A percentile compares a stretch with the other conserved stretches of the same genome.
phyloP scores from a whole-genome alignment of 2,888 invertebrate genomes.

The Chloroclystis v-ata region DNA sequence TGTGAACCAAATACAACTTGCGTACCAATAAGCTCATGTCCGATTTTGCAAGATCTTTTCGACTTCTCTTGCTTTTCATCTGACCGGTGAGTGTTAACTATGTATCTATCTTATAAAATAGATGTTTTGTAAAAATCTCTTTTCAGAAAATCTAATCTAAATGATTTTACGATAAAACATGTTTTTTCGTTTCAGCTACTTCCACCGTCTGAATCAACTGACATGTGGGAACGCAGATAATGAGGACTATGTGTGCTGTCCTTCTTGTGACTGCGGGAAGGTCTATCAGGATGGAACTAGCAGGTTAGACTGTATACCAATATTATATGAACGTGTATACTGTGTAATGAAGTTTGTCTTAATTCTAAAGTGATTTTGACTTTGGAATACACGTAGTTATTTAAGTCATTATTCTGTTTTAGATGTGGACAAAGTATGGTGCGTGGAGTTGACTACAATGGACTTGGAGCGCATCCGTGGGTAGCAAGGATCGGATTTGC shows the following conservation, averaged over 20 bases:
- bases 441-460: slow-evolving; percentile 80
- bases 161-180: no score
- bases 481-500: slow-evolving; percentile 86
- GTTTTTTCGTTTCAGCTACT: no score
- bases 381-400: no score
- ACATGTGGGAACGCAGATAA: slow-evolving; percentile 79
- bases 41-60: slow-evolving; percentile 75
- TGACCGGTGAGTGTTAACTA: slow-evolving; percentile 76
- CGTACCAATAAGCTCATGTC: slow-evolving; percentile 77
- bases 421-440: slow-evolving; percentile 82
- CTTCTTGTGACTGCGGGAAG: slow-evolving; percentile 66
- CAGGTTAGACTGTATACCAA: not conserved
- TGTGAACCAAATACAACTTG: slow-evolving; percentile 70
- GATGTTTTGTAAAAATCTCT: no score
- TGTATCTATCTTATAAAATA: no score
- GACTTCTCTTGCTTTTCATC: slow-evolving; percentile 79
- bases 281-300: slow-evolving; percentile 53
- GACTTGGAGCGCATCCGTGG: slow-evolving; percentile 86
- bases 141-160: no score
- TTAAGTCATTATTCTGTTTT: not conserved
- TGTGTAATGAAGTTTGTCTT: no score
- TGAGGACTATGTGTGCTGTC: slow-evolving; percentile 80
- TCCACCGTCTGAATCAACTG: slow-evolving; percentile 75
- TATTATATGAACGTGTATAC: no score
- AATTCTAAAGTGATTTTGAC: no score